A percentile compares a stretch with the other conserved stretches of the same genome.
phyloP scores from a whole-genome alignment of 2,113 vertebrate species.

The Ailuropoda melanoleuca region DNA sequence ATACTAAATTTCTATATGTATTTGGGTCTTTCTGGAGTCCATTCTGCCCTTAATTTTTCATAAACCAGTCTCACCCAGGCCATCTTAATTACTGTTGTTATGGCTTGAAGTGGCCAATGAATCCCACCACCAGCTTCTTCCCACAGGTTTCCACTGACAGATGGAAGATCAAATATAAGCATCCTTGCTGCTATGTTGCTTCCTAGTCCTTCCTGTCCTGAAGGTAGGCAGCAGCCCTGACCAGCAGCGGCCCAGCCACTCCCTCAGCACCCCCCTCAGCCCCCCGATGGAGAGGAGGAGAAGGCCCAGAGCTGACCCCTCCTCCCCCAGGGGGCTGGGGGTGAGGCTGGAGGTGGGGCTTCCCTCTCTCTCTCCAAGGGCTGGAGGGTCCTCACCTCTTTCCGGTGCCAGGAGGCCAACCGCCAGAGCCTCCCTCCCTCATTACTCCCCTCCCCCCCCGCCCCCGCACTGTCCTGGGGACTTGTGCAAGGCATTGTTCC shows the following conservation, averaged over 20 bases:
- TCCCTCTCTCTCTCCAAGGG: background rate
- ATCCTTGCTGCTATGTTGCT: background rate
- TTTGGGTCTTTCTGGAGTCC: background rate
- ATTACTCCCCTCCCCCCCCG: no score
- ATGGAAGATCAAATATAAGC: background rate
- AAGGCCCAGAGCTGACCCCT: background rate
- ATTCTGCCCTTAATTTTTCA: background rate
- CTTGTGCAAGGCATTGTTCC: background rate
- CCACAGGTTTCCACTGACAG: background rate
- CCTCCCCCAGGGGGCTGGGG: background rate
- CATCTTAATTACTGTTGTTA: background rate
- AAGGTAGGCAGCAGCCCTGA: background rate
- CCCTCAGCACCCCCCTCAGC: no score
- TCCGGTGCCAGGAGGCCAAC: background rate
- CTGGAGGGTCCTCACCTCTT: no score
- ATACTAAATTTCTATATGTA: background rate
- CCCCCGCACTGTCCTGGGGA: background rate
- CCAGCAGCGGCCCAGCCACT: background rate
- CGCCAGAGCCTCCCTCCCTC: background rate
- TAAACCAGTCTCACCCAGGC: background rate
- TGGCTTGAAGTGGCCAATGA: background rate
- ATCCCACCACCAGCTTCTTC: background rate
- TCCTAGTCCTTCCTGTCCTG: background rate
- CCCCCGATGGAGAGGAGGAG: background rate
- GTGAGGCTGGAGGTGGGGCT: background rate